A percentile compares a stretch with the other conserved stretches of the same genome.
Evolutionary conservation across 2,797 vertebrate species (phyloP).

Genomic region (Rhynchotus rufescens): DNA sequence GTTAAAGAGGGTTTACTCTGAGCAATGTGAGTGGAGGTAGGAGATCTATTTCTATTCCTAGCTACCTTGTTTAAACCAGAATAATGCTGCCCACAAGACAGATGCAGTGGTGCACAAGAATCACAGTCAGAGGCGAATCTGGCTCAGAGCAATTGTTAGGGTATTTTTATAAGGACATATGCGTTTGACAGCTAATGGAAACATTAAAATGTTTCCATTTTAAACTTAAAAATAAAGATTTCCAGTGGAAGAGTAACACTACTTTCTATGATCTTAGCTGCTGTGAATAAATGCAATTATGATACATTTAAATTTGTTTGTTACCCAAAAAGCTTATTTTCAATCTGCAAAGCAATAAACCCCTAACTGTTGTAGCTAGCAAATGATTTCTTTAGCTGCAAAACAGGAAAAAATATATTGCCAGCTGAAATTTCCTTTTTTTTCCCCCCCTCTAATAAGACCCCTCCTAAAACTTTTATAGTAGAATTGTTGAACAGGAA

Average conservation of each 20-base stretch:
- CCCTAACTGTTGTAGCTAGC: background rate
- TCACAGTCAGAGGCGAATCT: background rate
- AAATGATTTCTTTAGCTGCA: background rate
- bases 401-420: background rate
- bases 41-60: conserved; percentile 33
- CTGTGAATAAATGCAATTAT: background rate
- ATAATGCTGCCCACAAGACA: background rate
- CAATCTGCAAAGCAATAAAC: background rate
- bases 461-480: background rate
- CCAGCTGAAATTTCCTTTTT: background rate
- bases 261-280: background rate
- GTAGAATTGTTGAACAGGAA: background rate
- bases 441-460: fast-evolving
- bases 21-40: conserved; percentile 30
- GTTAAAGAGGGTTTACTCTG: conserved; percentile 15
- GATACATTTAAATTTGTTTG: background rate
- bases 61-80: background rate
- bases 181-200: background rate
- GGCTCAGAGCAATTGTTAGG: background rate
- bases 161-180: background rate
- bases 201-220: background rate
- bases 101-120: background rate
- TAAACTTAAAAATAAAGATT: background rate
- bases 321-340: conserved; percentile 10
- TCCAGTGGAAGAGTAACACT: conserved; percentile 17